Base-by-base conservation (phyloP, 2,113 vertebrate genomes). In the Atrichornis clamosus region DNA sequence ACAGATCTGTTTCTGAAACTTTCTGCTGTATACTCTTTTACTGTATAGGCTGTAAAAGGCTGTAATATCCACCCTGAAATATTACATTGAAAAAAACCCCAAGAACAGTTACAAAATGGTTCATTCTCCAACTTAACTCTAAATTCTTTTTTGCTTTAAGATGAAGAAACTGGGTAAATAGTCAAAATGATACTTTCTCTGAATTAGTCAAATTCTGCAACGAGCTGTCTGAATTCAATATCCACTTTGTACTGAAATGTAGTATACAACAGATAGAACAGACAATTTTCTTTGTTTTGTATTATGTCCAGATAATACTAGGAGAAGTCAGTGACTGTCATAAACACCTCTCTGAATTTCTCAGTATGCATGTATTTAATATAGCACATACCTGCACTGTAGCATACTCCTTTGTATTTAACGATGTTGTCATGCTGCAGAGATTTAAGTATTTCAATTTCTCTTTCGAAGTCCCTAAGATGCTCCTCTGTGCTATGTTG, bases 361-460 rank as follows among this genome's bases (percentile, higher is more conserved):
- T 79, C 37, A 65, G n/a, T 26, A 32, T 21, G 24, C 12, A 64
- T 24, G 7, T 49, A 70, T 69, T 93, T 53, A 83, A 37, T 12
- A 39, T n/a, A 74, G 62, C 47, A 96, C 97, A 33, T 97, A 99
- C 99, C 99, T 92, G 99, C 99, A 37, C 99, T 99, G 96, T 99
- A 99, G 97, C 99, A 99, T 23, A 99, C 99, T 79, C 99, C 99
- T 97, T 99, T 99, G 96, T 99, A 99, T 92, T 98, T 99, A 73
- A 99, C 99, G 27, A 99, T 99, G 98, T 99, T 99, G 67, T 99
- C 99, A 33, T 99, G 99, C 72, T 99, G 99, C 60, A 99, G 97
- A 20, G 99, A 99, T 87, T 99, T 99, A 77, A 99, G 98, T 97
- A 99, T 99, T 97, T 99, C 99, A 17, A 99, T 99, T 93, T 99